Evolutionary conservation across 2,888 invertebrate species (phyloP).

Genomic region (Temnothorax rugatulus): DNA sequence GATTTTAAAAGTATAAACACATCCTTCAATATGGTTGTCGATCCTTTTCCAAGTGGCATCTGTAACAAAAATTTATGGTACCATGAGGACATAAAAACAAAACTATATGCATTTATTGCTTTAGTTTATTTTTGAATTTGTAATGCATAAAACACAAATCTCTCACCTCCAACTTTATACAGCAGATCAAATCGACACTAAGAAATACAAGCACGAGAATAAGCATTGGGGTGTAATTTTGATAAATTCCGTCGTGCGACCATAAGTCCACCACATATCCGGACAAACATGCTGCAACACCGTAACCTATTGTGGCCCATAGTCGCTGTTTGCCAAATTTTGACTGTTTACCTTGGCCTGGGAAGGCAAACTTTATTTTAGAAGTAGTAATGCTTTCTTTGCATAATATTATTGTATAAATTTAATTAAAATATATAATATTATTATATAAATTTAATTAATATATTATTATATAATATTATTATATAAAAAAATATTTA

Average conservation of each 20-base stretch:
- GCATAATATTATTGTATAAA: not conserved
- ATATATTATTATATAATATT: not conserved
- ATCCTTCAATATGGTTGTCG: constrained; percentile 90
- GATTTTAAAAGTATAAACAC: constrained; percentile 89
- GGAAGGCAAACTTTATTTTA: constrained; percentile 4
- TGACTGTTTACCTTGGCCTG: constrained; percentile 90
- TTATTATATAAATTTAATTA: too few relatives aligned
- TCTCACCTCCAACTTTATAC: constrained; percentile 88
- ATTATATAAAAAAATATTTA: constrained; percentile 14
- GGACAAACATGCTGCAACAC: constrained; percentile 90
- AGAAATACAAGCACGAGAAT: constrained; percentile 89
- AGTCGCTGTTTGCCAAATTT: constrained; percentile 93
- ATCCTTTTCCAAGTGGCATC: constrained; percentile 90
- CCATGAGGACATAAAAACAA: not conserved
- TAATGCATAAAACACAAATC: constrained; percentile 4
- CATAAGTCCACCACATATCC: constrained; percentile 90
- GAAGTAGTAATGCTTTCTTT: not conserved
- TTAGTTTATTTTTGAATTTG: not conserved
- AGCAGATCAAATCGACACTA: constrained; percentile 90
- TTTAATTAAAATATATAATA: too few relatives aligned
- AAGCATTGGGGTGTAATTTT: constrained; percentile 91
- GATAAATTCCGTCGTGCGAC: constrained; percentile 87
- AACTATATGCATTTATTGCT: not conserved
- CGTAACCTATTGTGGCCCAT: constrained; percentile 94
- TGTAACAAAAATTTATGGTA: constrained; percentile 83